These are phyloP conservation scores for Microctonus hyperodae DNA, from an alignment of 2,888 invertebrate species.

Conservation along the genomic window DNA sequence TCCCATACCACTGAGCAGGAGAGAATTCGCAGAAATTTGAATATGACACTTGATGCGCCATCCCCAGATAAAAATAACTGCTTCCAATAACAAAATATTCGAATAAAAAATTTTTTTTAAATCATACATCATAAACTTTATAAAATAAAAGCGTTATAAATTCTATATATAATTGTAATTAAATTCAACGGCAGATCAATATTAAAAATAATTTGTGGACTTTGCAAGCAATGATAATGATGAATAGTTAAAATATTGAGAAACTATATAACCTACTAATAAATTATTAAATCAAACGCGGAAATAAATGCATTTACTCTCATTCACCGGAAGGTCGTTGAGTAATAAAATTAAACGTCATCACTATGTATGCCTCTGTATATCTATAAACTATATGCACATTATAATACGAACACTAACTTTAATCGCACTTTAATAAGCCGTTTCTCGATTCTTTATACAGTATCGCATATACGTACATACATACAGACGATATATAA, in stretches of 20 bases:
- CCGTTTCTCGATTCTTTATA: constrained; percentile 33
- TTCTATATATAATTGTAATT: too few species aligned
- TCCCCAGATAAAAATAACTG: background rate
- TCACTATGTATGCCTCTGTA: constrained; percentile 11
- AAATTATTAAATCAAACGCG: too few species aligned
- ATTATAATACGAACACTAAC: too few species aligned
- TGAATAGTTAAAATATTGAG: too few species aligned
- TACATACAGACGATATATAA: too few species aligned
- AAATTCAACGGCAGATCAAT: background rate
- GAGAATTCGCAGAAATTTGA: background rate
- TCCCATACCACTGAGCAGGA: constrained; percentile 21
- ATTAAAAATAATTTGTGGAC: background rate
- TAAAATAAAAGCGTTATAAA: too few species aligned
- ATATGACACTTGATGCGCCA: background rate
- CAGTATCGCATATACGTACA: constrained; percentile 31
- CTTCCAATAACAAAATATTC: background rate
- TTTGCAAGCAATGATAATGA: background rate
- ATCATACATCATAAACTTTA: too few species aligned
- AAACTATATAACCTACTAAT: too few species aligned
- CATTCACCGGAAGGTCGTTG: constrained; percentile 32
- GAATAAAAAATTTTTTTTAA: too few species aligned
- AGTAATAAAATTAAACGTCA: constrained; percentile 39
- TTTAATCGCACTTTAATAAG: constrained; percentile 41
- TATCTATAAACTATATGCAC: background rate
- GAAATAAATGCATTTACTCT: constrained; percentile 18